phyloP scores from a whole-genome alignment of 2,113 vertebrate genomes.

The Cyprichromis sp. region DNA sequence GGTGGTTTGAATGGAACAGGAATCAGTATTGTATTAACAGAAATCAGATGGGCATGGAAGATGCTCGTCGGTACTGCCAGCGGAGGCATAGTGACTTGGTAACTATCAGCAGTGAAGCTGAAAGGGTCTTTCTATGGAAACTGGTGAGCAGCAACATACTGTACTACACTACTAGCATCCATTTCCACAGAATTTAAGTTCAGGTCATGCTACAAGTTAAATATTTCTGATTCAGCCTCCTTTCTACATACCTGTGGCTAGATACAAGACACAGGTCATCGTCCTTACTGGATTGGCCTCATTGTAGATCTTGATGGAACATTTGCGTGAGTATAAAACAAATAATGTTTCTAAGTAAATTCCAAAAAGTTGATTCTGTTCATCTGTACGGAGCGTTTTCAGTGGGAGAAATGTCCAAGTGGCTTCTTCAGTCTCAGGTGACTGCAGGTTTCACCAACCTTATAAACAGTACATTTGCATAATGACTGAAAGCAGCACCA shows the following conservation, averaged over 20 bases:
- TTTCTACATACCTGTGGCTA: background rate
- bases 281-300: constrained; percentile 81
- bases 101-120: constrained; percentile 74
- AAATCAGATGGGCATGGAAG: constrained; percentile 67
- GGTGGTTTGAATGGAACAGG: constrained; percentile 77
- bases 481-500: background rate
- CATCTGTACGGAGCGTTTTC: background rate
- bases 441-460: background rate
- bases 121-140: constrained; percentile 85
- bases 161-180: too few relatives aligned
- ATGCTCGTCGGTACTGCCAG: constrained; percentile 78
- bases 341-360: background rate
- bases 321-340: constrained; percentile 69
- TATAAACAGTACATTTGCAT: background rate
- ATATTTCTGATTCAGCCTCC: background rate
- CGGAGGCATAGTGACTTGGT: constrained; percentile 78
- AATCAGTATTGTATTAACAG: constrained; percentile 79
- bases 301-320: constrained; percentile 80
- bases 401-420: background rate
- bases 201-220: background rate
- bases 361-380: background rate
- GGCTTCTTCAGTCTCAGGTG: background rate
- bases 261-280: constrained; percentile 35
- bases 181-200: background rate
- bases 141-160: constrained; percentile 49